Evolutionary conservation across 2,113 vertebrate genomes (phyloP).

Genomic region (Tamias sibiricus): DNA sequence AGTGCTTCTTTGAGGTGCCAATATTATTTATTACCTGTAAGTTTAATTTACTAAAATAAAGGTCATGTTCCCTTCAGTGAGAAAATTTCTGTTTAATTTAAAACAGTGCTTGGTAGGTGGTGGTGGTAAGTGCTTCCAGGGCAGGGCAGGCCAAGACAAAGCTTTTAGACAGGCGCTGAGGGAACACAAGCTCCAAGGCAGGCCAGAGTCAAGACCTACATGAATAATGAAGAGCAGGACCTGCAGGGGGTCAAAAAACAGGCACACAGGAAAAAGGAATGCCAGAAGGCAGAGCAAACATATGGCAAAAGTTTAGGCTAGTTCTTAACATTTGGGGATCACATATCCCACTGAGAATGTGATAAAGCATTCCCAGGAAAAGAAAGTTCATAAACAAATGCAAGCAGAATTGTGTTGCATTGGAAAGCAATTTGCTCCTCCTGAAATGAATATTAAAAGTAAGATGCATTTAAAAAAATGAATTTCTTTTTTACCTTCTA

Average conservation of each 20-base stretch:
- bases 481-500: not conserved
- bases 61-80: slow-evolving; percentile 32
- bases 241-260: slow-evolving; percentile 52
- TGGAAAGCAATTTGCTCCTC: slow-evolving; percentile 43
- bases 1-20: slow-evolving; percentile 67
- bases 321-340: slow-evolving; percentile 63
- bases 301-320: slow-evolving; percentile 66
- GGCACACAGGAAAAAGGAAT: slow-evolving; percentile 63
- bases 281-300: slow-evolving; percentile 61
- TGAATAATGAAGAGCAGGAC: slow-evolving; percentile 62
- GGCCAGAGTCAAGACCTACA: not conserved
- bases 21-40: slow-evolving; percentile 76
- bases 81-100: slow-evolving; percentile 70
- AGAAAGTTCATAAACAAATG: slow-evolving; percentile 34
- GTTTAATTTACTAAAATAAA: slow-evolving; percentile 69
- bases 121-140: not conserved
- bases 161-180: not conserved
- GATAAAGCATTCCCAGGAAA: slow-evolving; percentile 52
- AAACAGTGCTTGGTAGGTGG: slow-evolving; percentile 47
- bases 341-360: slow-evolving; percentile 57
- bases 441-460: not conserved
- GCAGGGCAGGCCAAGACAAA: not conserved
- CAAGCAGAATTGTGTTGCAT: not conserved
- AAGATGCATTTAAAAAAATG: not conserved
- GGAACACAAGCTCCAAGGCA: not conserved